These are phyloP conservation scores for Drosophila borborema DNA, from an alignment of 2,888 invertebrate species.

Conservation along the genomic window DNA sequence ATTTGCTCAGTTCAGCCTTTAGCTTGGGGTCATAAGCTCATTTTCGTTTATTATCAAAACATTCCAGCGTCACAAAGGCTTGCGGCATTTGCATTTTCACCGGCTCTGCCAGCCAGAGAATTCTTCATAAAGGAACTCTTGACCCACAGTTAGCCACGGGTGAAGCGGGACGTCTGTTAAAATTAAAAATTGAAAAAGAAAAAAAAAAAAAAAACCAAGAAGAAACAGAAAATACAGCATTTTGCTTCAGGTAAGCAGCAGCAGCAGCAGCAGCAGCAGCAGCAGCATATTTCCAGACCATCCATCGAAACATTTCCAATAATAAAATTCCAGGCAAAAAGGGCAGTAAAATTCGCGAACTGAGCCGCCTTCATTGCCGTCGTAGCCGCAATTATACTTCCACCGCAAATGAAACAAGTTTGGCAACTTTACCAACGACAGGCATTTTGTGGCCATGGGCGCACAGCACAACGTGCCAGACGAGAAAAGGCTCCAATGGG, in stretches of 20 bases:
- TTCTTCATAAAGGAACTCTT: constrained; percentile 40
- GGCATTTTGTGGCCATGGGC: constrained; percentile 70
- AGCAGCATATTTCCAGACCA: constrained; percentile 38
- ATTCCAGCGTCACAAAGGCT: constrained; percentile 49
- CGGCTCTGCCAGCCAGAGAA: background rate
- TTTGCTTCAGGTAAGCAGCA: constrained; percentile 37
- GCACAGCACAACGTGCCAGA: constrained; percentile 33
- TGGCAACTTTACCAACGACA: constrained; percentile 77
- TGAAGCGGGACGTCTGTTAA: constrained; percentile 5
- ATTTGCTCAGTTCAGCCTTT: constrained; percentile 22
- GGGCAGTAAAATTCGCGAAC: constrained; percentile 51
- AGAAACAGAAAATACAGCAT: constrained; percentile 5
- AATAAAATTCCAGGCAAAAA: constrained; percentile 72
- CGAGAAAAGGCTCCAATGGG: constrained; percentile 18
- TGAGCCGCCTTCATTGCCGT: constrained; percentile 39
- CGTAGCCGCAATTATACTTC: constrained; percentile 75
- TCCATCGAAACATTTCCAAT: constrained; percentile 77
- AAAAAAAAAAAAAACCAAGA: constrained; percentile 3
- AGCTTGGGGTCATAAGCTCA: constrained; percentile 15
- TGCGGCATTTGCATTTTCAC: constrained; percentile 34
- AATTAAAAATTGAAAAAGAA: constrained; percentile 30
- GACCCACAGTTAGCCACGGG: constrained; percentile 40
- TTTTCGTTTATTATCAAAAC: constrained; percentile 51
- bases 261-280: constrained; percentile 34
- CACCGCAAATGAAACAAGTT: constrained; percentile 80